These are phyloP conservation scores for Scyliorhinus canicula DNA, from an alignment of 2,797 vertebrate species.

Conservation along the genomic window DNA sequence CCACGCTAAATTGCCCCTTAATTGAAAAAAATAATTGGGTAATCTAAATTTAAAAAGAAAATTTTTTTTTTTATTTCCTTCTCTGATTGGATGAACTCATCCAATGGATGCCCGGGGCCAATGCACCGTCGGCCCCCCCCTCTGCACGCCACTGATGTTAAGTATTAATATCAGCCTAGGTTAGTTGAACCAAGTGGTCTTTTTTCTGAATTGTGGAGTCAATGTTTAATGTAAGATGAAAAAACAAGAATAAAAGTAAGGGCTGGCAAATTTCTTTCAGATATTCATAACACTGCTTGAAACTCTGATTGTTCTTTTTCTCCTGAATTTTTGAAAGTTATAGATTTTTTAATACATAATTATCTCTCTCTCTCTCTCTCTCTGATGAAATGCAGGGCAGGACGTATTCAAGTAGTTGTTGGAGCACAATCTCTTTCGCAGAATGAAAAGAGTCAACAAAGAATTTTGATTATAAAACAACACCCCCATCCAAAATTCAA, in stretches of 20 bases:
- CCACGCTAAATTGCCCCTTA: too few relatives aligned
- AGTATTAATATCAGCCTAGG: neutral
- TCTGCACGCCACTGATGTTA: too few relatives aligned
- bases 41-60: too few relatives aligned
- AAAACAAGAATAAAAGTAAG: neutral
- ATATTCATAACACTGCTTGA: neutral
- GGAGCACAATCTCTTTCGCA: neutral
- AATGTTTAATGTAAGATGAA: too few relatives aligned
- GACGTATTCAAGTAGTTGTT: neutral
- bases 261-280: neutral
- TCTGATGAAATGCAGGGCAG: neutral
- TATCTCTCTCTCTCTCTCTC: too few relatives aligned
- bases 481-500: neutral
- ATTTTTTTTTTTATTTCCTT: too few relatives aligned
- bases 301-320: neutral
- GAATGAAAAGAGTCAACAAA: neutral
- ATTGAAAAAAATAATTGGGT: too few relatives aligned
- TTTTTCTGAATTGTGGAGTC: neutral
- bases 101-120: too few relatives aligned
- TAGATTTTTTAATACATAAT: too few relatives aligned
- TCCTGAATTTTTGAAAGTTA: neutral
- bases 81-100: too few relatives aligned
- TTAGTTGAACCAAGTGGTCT: neutral
- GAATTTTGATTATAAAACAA: neutral
- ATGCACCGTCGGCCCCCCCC: too few relatives aligned